A percentile compares a stretch with the other conserved stretches of the same genome.
Evolutionary conservation across 1,140 invertebrate genomes (phyloP).

Genomic region (Hyposmocoma kahamanoa): DNA sequence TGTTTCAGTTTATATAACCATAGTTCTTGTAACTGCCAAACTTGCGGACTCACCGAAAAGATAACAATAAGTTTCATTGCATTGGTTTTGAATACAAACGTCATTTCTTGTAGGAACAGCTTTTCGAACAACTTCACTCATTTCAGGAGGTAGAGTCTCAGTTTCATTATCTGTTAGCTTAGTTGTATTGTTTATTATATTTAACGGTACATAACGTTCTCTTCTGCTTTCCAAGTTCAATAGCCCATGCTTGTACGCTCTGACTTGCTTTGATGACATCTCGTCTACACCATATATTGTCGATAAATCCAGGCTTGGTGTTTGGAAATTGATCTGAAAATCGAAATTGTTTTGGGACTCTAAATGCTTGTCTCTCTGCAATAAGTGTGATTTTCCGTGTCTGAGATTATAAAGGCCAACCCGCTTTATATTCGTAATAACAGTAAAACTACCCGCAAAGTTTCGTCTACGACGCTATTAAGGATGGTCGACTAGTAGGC

Average conservation of each 20-base stretch:
- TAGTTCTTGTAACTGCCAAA: not conserved
- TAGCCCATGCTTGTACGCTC: constrained; percentile 29
- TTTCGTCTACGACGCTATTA: too few relatives aligned
- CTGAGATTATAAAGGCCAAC: too few relatives aligned
- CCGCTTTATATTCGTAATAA: too few relatives aligned
- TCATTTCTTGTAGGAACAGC: constrained; percentile 9
- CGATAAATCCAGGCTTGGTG: constrained; percentile 42
- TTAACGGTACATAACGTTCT: constrained; percentile 23
- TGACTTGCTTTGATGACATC: constrained; percentile 18
- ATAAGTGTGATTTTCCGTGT: too few relatives aligned
- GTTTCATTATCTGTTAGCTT: not conserved
- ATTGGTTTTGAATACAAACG: constrained; percentile 26
- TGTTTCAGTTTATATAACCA: too few relatives aligned
- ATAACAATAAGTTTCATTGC: constrained; percentile 32
- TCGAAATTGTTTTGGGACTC: too few relatives aligned
- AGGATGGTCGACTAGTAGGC: too few relatives aligned
- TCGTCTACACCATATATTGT: constrained; percentile 43
- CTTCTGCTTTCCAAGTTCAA: constrained; percentile 29
- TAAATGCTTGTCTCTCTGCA: too few relatives aligned
- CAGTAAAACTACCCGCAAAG: too few relatives aligned
- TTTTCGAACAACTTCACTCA: too few relatives aligned
- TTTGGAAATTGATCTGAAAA: constrained; percentile 47
- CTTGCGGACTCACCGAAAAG: constrained; percentile 30
- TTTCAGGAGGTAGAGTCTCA: too few relatives aligned
- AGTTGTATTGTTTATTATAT: constrained; percentile 1